Conservation (phyloP, 2,113 vertebrate species). For the Chloebia gouldiae region DNA sequence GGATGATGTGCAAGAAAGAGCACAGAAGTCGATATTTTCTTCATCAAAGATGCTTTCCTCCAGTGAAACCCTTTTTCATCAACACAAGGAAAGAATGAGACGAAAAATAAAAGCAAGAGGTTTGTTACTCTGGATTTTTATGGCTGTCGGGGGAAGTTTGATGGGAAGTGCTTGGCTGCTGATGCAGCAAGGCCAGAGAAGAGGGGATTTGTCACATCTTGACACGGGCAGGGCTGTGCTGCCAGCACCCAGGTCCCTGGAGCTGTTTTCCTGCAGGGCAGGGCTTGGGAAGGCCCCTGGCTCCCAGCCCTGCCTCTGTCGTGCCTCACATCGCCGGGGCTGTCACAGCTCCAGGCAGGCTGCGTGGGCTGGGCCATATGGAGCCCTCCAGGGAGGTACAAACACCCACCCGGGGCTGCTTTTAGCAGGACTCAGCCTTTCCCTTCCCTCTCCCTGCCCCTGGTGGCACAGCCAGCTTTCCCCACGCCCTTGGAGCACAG, state of each 20-base stretch:
- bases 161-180: background rate
- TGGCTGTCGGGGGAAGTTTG: background rate
- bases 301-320: background rate
- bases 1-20: background rate
- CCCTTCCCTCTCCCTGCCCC: accelerated
- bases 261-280: background rate
- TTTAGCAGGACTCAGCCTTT: background rate
- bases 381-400: background rate
- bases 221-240: background rate
- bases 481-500: background rate
- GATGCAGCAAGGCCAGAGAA: background rate
- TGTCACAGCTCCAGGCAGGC: background rate
- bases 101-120: background rate
- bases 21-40: background rate
- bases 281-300: background rate
- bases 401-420: background rate
- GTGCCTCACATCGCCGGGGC: constrained; percentile 17
- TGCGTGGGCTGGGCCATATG: constrained; percentile 49
- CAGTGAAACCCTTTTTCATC: background rate
- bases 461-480: background rate
- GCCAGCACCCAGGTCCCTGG: background rate
- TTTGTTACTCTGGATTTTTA: background rate
- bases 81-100: background rate
- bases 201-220: background rate
- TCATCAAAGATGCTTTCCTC: background rate